Conservation (phyloP, 1,140 invertebrate genomes). For the Sitophilus oryzae region DNA sequence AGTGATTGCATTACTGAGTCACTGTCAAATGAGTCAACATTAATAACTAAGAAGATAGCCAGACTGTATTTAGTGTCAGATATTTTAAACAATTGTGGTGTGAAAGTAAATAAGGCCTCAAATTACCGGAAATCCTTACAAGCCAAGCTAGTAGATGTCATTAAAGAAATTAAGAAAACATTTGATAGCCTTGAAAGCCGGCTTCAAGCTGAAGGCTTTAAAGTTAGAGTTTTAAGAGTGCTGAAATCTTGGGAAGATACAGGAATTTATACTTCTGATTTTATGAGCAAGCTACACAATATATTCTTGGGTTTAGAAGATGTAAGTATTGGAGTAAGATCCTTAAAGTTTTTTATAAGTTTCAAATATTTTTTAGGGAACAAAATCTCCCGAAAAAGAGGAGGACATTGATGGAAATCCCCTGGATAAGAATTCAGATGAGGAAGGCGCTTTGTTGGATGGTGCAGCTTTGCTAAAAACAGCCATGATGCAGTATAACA, state of each 20-base stretch:
- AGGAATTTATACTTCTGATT: slow-evolving; percentile 89
- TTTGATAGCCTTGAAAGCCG: slow-evolving; percentile 78
- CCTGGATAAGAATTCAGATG: slow-evolving; percentile 50
- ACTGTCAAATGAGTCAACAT: slow-evolving; percentile 71
- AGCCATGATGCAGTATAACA: slow-evolving; percentile 51
- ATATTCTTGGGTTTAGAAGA: slow-evolving; percentile 59
- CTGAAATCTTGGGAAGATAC: slow-evolving; percentile 98
- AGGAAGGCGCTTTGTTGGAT: slow-evolving; percentile 72
- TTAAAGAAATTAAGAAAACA: slow-evolving; percentile 73
- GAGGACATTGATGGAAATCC: slow-evolving; percentile 61
- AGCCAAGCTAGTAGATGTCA: slow-evolving; percentile 77
- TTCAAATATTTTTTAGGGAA: slow-evolving; percentile 12
- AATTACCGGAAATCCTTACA: slow-evolving; percentile 93
- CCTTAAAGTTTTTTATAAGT: neutral
- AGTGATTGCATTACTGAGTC: slow-evolving; percentile 85
- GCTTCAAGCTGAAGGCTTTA: slow-evolving; percentile 93
- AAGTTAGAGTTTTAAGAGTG: slow-evolving; percentile 88
- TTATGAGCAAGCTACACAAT: slow-evolving; percentile 84
- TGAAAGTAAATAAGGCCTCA: slow-evolving; percentile 95
- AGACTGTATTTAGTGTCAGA: slow-evolving; percentile 94
- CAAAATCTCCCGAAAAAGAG: slow-evolving; percentile 25
- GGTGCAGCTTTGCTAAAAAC: slow-evolving; percentile 70
- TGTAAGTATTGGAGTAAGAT: slow-evolving; percentile 7
- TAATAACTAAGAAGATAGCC: slow-evolving; percentile 87
- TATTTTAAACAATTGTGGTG: slow-evolving; percentile 93